Conservation (phyloP, 2,113 vertebrate species). For the Callipepla californica region DNA sequence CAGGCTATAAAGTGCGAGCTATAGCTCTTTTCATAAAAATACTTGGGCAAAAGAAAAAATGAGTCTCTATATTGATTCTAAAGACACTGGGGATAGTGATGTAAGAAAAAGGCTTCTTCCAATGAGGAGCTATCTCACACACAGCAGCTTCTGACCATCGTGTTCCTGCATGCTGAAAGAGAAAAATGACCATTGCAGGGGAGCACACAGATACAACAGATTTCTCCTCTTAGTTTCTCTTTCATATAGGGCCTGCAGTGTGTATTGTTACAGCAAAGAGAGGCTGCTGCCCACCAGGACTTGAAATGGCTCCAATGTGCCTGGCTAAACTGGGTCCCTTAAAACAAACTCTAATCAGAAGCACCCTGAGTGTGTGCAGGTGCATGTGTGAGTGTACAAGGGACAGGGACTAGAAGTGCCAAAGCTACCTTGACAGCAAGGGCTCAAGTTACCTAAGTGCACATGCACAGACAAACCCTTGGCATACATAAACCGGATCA, state of each 20-base stretch:
- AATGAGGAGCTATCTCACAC: background rate
- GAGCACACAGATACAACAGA: background rate
- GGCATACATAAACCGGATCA: background rate
- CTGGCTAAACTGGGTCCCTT: fast-evolving
- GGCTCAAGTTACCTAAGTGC: background rate
- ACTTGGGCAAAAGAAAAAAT: background rate
- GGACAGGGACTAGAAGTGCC: background rate
- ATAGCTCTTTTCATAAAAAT: background rate
- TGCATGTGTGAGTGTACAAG: fast-evolving
- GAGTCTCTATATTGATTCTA: background rate
- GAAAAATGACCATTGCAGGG: background rate
- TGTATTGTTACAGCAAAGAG: background rate
- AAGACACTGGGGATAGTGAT: background rate
- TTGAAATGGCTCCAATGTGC: background rate
- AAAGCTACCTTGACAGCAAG: background rate
- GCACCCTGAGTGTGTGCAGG: background rate
- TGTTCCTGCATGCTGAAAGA: slow-evolving; percentile 5
- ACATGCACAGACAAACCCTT: background rate
- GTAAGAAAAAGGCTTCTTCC: background rate
- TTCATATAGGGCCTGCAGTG: background rate
- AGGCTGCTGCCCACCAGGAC: background rate
- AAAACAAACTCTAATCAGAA: background rate
- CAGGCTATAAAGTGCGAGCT: background rate
- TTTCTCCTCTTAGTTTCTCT: background rate
- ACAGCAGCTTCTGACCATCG: background rate